Percentiles rank a stretch among this genome's conserved stretches.
These are phyloP conservation scores for Natator depressus DNA, from an alignment of 2,113 vertebrate genomes.

Conservation along the genomic window DNA sequence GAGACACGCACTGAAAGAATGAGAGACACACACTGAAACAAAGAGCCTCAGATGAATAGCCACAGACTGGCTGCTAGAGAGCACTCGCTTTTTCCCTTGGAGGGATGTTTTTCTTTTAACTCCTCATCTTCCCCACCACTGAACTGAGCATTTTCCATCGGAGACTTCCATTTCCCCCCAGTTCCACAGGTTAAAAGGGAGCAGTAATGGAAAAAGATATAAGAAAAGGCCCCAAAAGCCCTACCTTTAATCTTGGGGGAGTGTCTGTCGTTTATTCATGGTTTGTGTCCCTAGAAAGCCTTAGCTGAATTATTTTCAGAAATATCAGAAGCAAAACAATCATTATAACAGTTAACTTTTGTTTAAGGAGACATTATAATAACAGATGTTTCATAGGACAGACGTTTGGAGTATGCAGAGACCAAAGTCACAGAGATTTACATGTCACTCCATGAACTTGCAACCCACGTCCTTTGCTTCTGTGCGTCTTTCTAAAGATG, in stretches of 20 bases:
- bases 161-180: background rate
- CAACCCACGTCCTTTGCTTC: background rate
- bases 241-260: background rate
- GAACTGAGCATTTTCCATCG: accelerated
- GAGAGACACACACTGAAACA: background rate
- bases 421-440: background rate
- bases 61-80: accelerated
- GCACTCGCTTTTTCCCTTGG: too few species aligned
- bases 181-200: background rate
- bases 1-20: background rate
- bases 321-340: background rate
- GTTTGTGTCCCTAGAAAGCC: background rate
- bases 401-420: background rate
- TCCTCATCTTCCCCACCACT: accelerated
- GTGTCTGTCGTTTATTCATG: background rate
- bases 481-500: slow-evolving; percentile 8
- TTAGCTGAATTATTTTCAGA: background rate
- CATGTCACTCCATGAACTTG: background rate
- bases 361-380: background rate
- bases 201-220: background rate
- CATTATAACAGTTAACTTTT: background rate
- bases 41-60: background rate
- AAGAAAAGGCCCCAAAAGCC: background rate
- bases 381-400: background rate
- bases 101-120: background rate